Conservation (phyloP, 2,888 invertebrate species). For the Agrilus cyanescens region DNA sequence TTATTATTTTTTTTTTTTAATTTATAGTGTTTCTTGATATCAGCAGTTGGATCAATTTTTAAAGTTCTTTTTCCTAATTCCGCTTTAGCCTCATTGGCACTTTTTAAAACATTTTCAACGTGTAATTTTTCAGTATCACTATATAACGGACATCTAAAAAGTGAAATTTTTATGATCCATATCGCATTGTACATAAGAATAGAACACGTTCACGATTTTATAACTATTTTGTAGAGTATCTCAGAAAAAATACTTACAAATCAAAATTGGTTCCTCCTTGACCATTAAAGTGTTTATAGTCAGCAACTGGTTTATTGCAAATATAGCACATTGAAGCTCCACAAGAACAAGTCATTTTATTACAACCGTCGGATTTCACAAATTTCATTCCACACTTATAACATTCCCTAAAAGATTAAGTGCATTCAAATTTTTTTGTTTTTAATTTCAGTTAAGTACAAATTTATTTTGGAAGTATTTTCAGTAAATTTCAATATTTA, state of each 20-base stretch:
- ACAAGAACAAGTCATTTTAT: conserved; percentile 45
- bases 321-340: conserved; percentile 46
- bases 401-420: conserved; percentile 33
- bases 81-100: conserved; percentile 30
- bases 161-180: too few relatives aligned
- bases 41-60: conserved; percentile 27
- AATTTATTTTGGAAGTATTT: too few relatives aligned
- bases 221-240: too few relatives aligned
- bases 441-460: too few relatives aligned
- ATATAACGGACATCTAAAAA: conserved; percentile 35
- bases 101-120: conserved; percentile 30
- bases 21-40: conserved; percentile 8
- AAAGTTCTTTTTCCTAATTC: conserved; percentile 28
- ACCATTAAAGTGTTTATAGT: conserved; percentile 42
- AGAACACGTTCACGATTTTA: too few relatives aligned
- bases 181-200: too few relatives aligned
- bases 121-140: conserved; percentile 33
- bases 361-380: conserved; percentile 44
- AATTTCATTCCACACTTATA: conserved; percentile 37
- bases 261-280: conserved; percentile 9
- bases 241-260: conserved; percentile 22
- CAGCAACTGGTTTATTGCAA: conserved; percentile 38
- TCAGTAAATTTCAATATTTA: too few relatives aligned
- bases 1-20: too few relatives aligned
- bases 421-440: background rate